Percentiles rank a stretch among this genome's conserved stretches.
These are phyloP conservation scores for Panthera uncia DNA, from an alignment of 2,113 vertebrate genomes.

Conservation along the genomic window DNA sequence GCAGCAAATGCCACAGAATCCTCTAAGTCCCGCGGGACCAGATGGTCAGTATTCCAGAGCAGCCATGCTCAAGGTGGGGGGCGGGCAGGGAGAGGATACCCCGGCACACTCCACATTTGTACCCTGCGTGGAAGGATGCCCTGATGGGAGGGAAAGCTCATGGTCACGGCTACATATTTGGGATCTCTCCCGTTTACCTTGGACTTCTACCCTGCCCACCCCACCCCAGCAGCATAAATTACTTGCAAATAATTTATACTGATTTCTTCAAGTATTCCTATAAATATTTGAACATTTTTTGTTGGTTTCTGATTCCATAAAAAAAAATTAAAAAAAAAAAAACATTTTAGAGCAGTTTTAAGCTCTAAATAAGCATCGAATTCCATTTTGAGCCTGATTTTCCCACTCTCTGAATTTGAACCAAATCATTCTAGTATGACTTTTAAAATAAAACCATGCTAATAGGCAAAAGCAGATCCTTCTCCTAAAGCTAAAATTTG, in stretches of 20 bases:
- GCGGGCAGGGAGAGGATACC: accelerated
- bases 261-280: background rate
- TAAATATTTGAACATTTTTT: background rate
- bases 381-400: background rate
- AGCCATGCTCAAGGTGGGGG: background rate
- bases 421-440: background rate
- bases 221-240: background rate
- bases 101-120: accelerated
- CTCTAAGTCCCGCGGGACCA: background rate
- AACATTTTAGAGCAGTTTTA: background rate
- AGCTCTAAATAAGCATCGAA: background rate
- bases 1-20: background rate
- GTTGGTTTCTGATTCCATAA: background rate
- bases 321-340: background rate
- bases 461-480: background rate
- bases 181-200: background rate
- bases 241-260: background rate
- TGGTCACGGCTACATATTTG: background rate
- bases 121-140: background rate
- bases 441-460: background rate
- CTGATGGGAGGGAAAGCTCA: background rate
- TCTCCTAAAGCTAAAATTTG: background rate
- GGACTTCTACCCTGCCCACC: background rate
- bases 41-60: background rate
- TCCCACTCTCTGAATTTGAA: background rate